Base-by-base conservation (phyloP, 1,140 invertebrate species). In the Neocloeon triangulifer region DNA sequence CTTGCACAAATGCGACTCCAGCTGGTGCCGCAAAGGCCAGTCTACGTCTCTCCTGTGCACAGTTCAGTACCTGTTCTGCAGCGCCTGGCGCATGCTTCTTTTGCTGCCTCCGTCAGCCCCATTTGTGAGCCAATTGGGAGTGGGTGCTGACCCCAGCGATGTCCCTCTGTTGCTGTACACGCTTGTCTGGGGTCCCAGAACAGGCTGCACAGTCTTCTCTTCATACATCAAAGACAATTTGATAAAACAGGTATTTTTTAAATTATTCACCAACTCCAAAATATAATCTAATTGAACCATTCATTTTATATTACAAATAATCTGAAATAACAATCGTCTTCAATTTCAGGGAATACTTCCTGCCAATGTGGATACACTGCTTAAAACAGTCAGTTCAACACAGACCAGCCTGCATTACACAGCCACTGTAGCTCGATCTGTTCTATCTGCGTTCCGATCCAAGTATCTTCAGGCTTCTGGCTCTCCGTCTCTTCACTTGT, bases 51-150 rank as follows among this genome's bases (percentile, higher is more conserved):
- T 65, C 35, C 49, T 84, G 1, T 80, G 79, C 43, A 73, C 79
- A 4, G 72, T 82, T 34, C 80, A 94, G 41, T 94, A 92, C 53
- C 88, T 85, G 46, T 88, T 92, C 43, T 73, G 70, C 25, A 69
- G 84, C 26, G 69, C 69, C 39, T 89, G 81, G 79, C 68, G 76
- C 36, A 56, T 85, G 20, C 49, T 86, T 22, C 56, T 78, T 7
- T 66, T 73, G 41, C 49, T 95, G 45, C 86, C 88, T 3, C 86
- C 88, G 1, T 88, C 85, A 1, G 73, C 79, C 1, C 64, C 73
- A 5, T 84, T 81, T 43, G 70, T 94, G 51, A 77, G 85, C 44
- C 63, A 71, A 23, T 53, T 91, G 25, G 68, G 73, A 38, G 49
- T 61, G 2, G 61, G 66, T 5, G 62, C 69, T 38, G 40, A 47